phyloP scores from a whole-genome alignment of 1,140 invertebrate genomes.

The Holotrichia oblita region DNA sequence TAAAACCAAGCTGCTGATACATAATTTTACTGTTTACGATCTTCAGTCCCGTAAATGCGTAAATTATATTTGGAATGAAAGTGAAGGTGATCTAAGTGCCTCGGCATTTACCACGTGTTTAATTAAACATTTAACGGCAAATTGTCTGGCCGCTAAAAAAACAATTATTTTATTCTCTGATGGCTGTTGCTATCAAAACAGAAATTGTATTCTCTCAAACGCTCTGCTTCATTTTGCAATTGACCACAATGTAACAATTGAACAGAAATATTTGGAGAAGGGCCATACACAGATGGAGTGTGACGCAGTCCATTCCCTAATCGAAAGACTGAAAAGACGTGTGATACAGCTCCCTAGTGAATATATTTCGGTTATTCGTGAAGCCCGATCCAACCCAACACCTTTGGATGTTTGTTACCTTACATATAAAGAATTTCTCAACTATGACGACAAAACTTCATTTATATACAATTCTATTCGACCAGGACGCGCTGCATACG shows the following conservation, averaged over 20 bases:
- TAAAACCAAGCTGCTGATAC: neutral
- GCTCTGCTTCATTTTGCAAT: conserved; percentile 50
- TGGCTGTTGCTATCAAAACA: conserved; percentile 43
- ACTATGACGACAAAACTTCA: too few relatives aligned
- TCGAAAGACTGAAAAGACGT: conserved; percentile 52
- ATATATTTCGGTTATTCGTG: too few relatives aligned
- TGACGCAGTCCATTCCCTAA: conserved; percentile 50
- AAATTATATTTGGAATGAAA: neutral
- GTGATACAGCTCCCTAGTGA: neutral
- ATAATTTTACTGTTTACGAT: neutral
- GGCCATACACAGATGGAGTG: conserved; percentile 61
- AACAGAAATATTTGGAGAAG: conserved; percentile 59
- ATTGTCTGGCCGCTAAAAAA: neutral
- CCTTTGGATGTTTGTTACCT: too few relatives aligned
- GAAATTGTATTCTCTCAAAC: conserved; percentile 49
- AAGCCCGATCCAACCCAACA: too few relatives aligned
- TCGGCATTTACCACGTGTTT: neutral
- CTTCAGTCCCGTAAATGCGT: neutral
- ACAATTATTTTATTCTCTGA: neutral
- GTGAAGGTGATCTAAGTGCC: neutral
- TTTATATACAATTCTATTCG: too few relatives aligned
- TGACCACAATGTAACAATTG: conserved; percentile 47
- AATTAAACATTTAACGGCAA: neutral
- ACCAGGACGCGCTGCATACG: too few relatives aligned
- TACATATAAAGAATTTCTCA: too few relatives aligned